Base-by-base conservation (phyloP, 2,888 invertebrate species). In the Leistus spinibarbis region DNA sequence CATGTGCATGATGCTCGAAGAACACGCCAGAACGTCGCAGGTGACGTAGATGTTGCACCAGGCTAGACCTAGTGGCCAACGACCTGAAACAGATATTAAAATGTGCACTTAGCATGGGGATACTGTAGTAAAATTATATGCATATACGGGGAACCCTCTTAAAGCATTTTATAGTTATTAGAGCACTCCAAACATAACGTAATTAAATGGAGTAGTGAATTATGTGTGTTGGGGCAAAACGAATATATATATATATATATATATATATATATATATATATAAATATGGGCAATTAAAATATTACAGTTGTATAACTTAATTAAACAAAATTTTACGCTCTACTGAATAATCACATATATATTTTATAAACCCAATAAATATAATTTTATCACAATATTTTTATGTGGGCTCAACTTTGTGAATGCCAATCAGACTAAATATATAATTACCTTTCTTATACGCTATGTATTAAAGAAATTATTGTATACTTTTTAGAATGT, bases 11-110 rank as follows among this genome's bases (percentile, higher is more conserved):
- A 98, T 98, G 84, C 96, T 96, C 4, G 97, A 94, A 0, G 97
- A 97, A 84, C 98, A 98, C 73, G 97, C 96, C 75, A 98, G 87
- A 65, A 98, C 97, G 85, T 98, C 98, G 82, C 96, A 95, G n/a
- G 97, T 96, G 78, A 96, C 95, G 87, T 97, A 95, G 69, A 97
- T 92, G 82, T 95, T 96, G 86, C 97, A 96, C 97, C 97, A 98
- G 78, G 93, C 91, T 81, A 95, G 91, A 69, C 97, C 91, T 85
- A 97, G 91, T 67, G 96, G 95, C 97, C 97, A 97, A 85, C 94
- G 94, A 78, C 97, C 97, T 97, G 88, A 9, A 87, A 87, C 78
- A 79, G 10, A 60, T 2, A 40, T 40, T 40, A 10, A 40, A 10
- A 40, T 40, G 13, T 40, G 40, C 40, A 40, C 40, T 40, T 40